phyloP scores from a whole-genome alignment of 2,113 vertebrate genomes.

The Labeo rohita region DNA sequence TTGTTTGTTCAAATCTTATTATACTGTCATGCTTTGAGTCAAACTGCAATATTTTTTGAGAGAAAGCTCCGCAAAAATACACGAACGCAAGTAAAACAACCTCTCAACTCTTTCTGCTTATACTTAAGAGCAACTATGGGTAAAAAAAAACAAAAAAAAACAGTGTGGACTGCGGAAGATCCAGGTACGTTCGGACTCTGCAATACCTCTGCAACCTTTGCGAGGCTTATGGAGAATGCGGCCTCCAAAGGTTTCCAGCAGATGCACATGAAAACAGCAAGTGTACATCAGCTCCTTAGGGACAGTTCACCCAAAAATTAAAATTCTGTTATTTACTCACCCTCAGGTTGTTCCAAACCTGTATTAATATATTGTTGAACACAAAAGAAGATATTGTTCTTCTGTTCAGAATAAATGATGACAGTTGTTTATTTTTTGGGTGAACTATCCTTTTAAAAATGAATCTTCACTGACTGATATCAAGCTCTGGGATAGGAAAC shows the following conservation, averaged over 20 bases:
- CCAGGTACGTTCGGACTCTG: background rate
- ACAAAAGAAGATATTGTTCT: background rate
- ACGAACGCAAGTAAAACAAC: background rate
- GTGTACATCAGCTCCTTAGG: background rate
- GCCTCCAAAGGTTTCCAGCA: background rate
- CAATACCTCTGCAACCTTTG: background rate
- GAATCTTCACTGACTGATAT: background rate
- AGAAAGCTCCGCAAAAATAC: background rate
- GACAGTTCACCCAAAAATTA: background rate
- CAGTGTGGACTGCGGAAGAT: background rate
- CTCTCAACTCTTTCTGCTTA: background rate
- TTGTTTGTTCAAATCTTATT: background rate
- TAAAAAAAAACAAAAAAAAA: too few relatives aligned
- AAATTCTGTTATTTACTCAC: background rate
- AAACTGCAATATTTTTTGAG: conserved; percentile 8
- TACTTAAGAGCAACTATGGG: background rate
- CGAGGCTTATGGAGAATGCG: background rate
- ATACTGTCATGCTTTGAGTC: background rate
- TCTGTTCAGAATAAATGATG: too few relatives aligned
- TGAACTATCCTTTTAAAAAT: too few relatives aligned
- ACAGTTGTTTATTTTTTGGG: too few relatives aligned
- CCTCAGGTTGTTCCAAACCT: background rate
- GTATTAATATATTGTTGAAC: background rate
- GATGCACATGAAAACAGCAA: background rate
- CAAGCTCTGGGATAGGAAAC: background rate